phyloP scores from a whole-genome alignment of 2,113 vertebrate genomes.

The Cynoglossus semilaevis region DNA sequence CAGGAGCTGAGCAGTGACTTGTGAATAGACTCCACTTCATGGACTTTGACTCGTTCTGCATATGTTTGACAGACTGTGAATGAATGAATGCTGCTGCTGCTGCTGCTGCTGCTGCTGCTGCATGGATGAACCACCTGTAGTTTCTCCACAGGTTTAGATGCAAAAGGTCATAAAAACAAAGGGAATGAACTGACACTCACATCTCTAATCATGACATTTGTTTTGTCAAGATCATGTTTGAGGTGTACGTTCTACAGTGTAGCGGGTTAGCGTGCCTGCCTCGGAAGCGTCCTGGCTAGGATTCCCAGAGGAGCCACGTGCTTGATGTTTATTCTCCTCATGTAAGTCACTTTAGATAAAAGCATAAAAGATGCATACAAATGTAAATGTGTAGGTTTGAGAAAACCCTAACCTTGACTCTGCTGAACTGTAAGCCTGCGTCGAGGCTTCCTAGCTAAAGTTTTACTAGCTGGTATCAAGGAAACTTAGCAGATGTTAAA shows the following conservation, averaged over 20 bases:
- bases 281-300: too few relatives aligned
- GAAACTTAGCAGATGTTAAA: constrained; percentile 1
- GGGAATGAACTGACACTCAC: constrained; percentile 5
- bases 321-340: too few relatives aligned
- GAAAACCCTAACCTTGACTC: not conserved
- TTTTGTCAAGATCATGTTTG: not conserved
- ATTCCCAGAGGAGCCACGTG: too few relatives aligned
- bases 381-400: too few relatives aligned
- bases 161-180: not conserved
- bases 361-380: too few relatives aligned
- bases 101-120: not conserved
- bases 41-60: constrained; percentile 39
- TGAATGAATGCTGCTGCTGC: constrained; percentile 23
- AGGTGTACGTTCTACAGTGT: too few relatives aligned
- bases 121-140: not conserved
- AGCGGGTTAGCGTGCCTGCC: too few relatives aligned
- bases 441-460: constrained; percentile 8
- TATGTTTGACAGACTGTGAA: constrained; percentile 15
- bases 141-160: not conserved
- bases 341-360: too few relatives aligned
- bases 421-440: constrained; percentile 7
- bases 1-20: constrained; percentile 23
- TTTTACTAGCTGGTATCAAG: not conserved
- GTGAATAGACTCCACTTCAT: constrained; percentile 8
- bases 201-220: constrained; percentile 9